Evolutionary conservation across 2,113 vertebrate species (phyloP).

Genomic region (cat (Felis catus)): F.catus_Fca126_mat1.0 CM031420.1:34386001-34386500

Average conservation of each 20-base stretch:
- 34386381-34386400: neutral
- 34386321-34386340: neutral
- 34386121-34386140: neutral
- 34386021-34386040: neutral
- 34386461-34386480: neutral
- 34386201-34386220: neutral
- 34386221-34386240: conserved; percentile 24
- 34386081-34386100: neutral
- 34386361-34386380: neutral
- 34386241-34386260: neutral
- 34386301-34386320: neutral
- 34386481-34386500: neutral
- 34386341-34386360: neutral
- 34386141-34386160: neutral
- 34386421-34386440: neutral
- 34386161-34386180: neutral
- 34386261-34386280: neutral
- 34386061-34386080: neutral
- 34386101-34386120: neutral
- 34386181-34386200: neutral
- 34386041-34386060: neutral
- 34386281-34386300: neutral
- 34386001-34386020: neutral
- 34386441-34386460: neutral
- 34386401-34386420: neutral